Evolutionary conservation across 2,888 invertebrate species (phyloP), one percentile per base, ranked within the genome.

Genomic region (Lumbricus terrestris): DNA sequence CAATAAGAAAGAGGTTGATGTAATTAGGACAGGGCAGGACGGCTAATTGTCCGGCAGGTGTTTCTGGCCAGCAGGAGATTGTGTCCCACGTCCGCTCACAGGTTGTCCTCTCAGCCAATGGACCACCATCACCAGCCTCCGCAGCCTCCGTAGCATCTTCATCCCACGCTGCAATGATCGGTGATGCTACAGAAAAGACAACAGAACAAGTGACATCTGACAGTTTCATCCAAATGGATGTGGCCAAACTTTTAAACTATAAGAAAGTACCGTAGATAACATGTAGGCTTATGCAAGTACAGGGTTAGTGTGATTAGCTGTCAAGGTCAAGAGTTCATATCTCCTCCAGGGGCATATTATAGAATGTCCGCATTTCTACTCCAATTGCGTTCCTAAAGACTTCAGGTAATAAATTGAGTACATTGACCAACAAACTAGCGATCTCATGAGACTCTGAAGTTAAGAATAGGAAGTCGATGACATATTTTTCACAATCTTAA

Each of bases 21-120:
- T 89, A 89, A n/a, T 33, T 40, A 23, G 91, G 90, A 91, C 91
- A 91, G 11, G 90, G 90, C 29, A 54, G 85, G 3, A 34, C 18
- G 69, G 90, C 90, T 47, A 89, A 54, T 23, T 38, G 40, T 18
- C 90, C 91, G 16, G 91, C 90, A 11, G 88, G 88, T 4, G 89
- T 83, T 23, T 91, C 91, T 8, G 90, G 90, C 91, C 91, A 91
- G 40, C 91, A 91, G 42, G 82, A 54, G 83, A 91, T 69, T 29
- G 38, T 85, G 83, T 91, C 91, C 91, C 91, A 91, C 15, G 37
- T 83, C 16, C 92, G 91, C n/a, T 91, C 90, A 88, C 93, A 93
- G 54, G 90, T 90, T 33, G 34, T 20, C 85, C 6, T 23, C 15
- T 16, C 35, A 34, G 35, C 69, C 69, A 1, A 29, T n/a, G 69